phyloP scores from a whole-genome alignment of 1,140 invertebrate genomes.

The Bactericera cockerelli region DNA sequence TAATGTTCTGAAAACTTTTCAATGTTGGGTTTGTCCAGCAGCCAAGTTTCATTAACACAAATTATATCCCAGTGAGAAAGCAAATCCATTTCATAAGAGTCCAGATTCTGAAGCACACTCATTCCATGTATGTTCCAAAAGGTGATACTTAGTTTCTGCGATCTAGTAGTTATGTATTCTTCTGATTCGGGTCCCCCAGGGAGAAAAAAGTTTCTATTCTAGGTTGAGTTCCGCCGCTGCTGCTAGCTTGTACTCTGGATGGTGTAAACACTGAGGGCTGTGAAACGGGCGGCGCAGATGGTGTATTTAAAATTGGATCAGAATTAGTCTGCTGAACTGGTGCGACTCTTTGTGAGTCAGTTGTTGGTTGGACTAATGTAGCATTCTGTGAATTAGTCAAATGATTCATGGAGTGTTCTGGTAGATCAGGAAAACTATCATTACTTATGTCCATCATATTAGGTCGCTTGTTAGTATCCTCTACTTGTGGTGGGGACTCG shows the following conservation, averaged over 20 bases:
- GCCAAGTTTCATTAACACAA: neutral
- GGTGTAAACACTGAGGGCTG: neutral
- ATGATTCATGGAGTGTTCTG: neutral
- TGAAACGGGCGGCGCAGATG: neutral
- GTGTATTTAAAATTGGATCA: neutral
- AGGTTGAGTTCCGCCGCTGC: neutral
- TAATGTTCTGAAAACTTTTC: neutral
- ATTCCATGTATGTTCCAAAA: conserved; percentile 4
- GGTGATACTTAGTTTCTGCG: neutral
- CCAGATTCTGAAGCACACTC: neutral
- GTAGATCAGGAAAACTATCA: neutral
- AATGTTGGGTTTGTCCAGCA: neutral
- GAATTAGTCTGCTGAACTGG: neutral
- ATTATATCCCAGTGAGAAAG: neutral
- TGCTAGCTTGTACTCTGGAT: neutral
- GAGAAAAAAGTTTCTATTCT: neutral
- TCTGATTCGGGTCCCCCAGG: neutral
- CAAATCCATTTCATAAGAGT: conserved; percentile 1
- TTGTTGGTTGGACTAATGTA: neutral
- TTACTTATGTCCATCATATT: neutral
- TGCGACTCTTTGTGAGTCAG: neutral
- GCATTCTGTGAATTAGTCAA: neutral
- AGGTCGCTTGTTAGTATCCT: neutral
- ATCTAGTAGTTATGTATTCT: neutral
- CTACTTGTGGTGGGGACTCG: neutral